Evolutionary conservation across 2,113 vertebrate genomes (phyloP).

Genomic region (Odobenus rosmarus): DNA sequence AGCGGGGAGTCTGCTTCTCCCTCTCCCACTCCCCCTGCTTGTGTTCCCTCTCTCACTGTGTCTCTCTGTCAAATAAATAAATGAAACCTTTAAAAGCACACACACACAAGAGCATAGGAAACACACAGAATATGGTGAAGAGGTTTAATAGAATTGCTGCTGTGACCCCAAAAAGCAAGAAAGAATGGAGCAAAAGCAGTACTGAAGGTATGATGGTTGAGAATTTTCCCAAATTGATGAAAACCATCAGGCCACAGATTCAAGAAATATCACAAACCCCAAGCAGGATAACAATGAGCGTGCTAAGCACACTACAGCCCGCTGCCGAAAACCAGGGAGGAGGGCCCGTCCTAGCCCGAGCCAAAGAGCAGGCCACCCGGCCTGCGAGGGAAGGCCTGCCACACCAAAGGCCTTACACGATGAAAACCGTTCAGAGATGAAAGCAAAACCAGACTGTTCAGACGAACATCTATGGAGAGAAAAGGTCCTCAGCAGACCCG

Average conservation of each 20-base stretch:
- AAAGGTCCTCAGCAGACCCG: neutral
- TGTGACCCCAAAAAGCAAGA: neutral
- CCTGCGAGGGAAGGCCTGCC: fast-evolving
- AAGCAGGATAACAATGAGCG: fast-evolving
- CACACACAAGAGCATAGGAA: neutral
- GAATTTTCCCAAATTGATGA: neutral
- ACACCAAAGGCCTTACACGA: fast-evolving
- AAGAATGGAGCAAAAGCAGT: no score
- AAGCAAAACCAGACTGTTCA: no score
- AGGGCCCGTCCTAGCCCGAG: neutral
- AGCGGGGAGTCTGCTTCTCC: no score
- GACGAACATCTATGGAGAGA: neutral
- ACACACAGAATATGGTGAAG: fast-evolving
- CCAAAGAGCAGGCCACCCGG: neutral
- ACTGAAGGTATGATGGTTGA: neutral
- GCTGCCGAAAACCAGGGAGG: neutral
- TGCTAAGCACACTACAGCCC: neutral
- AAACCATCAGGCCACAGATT: neutral
- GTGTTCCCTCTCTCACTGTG: no score
- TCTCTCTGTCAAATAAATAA: no score
- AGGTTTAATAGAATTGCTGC: fast-evolving
- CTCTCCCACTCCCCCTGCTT: no score
- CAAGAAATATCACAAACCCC: neutral
- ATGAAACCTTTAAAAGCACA: neutral
- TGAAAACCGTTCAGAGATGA: neutral